These are phyloP conservation scores for Florisuga fusca DNA, from an alignment of 2,797 vertebrate species.

Conservation along the genomic window DNA sequence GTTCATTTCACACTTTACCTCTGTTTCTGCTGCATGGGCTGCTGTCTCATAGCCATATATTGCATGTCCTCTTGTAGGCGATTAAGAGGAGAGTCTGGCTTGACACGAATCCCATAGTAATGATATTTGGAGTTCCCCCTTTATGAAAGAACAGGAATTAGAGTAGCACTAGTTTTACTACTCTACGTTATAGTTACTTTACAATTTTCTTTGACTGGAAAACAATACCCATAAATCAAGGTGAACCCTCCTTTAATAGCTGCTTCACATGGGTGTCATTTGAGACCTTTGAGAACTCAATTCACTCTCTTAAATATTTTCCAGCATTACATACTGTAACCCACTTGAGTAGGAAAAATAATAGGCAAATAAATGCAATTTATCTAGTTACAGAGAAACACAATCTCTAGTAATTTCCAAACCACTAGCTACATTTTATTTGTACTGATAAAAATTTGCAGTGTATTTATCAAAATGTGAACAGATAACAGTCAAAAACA, in stretches of 20 bases:
- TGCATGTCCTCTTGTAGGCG: constrained; percentile 87
- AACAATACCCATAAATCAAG: not conserved
- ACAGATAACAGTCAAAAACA: not conserved
- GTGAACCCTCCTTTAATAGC: not conserved
- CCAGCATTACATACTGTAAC: not conserved
- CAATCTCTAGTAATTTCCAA: not conserved
- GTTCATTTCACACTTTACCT: constrained; percentile 70
- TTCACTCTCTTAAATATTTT: not conserved
- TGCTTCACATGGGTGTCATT: not conserved
- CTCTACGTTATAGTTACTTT: not conserved
- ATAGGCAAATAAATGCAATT: not conserved
- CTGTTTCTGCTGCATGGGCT: constrained; percentile 88
- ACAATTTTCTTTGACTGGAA: not conserved
- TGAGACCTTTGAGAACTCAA: not conserved
- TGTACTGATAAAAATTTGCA: not conserved
- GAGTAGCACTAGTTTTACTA: not conserved
- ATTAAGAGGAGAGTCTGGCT: constrained; percentile 87
- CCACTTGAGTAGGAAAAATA: not conserved
- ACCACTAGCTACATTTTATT: not conserved
- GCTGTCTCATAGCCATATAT: constrained; percentile 87
- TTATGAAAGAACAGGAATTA: constrained; percentile 51
- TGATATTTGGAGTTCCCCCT: constrained; percentile 88
- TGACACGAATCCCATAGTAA: constrained; percentile 87
- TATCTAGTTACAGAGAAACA: not conserved
- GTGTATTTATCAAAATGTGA: not conserved